Percentiles rank a stretch among this genome's conserved stretches.
Conservation (phyloP, 2,888 invertebrate genomes). For the Shargacucullia verbasci region DNA sequence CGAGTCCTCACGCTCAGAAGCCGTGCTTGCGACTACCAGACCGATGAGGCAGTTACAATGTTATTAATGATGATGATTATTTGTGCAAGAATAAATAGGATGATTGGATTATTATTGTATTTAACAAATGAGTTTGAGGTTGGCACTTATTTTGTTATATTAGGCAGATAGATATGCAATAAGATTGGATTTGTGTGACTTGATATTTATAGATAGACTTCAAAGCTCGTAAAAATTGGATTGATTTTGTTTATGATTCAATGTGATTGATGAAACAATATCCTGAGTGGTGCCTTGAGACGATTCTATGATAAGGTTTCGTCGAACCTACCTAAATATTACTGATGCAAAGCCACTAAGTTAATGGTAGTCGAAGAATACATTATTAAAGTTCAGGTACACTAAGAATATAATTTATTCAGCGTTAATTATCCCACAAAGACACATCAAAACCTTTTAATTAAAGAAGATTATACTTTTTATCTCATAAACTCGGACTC, state of each 20-base stretch:
- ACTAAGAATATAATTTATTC: background rate
- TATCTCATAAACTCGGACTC: slow-evolving; percentile 2
- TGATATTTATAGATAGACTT: slow-evolving; percentile 14
- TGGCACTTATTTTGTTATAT: too few relatives aligned
- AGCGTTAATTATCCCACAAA: slow-evolving; percentile 5
- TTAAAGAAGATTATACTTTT: slow-evolving; percentile 9
- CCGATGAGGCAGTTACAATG: too few relatives aligned
- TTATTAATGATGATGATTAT: too few relatives aligned
- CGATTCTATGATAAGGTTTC: slow-evolving; percentile 16
- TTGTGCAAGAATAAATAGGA: too few relatives aligned
- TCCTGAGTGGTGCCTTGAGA: slow-evolving; percentile 22
- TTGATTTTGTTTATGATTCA: slow-evolving; percentile 10
- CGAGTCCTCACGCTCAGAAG: too few relatives aligned
- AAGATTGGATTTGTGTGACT: too few relatives aligned
- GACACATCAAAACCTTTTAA: slow-evolving; percentile 8
- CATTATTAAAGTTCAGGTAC: background rate
- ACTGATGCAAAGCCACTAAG: too few relatives aligned
- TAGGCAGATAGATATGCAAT: too few relatives aligned
- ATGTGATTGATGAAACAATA: slow-evolving; percentile 39
- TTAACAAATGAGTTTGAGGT: too few relatives aligned
- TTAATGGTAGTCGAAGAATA: background rate
- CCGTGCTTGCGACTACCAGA: too few relatives aligned
- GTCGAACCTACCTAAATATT: background rate
- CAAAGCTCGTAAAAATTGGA: slow-evolving; percentile 8
- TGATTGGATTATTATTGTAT: too few relatives aligned